Evolutionary conservation across 2,113 vertebrate genomes (phyloP).

Genomic region (Myanophis thanlyinensis): DNA sequence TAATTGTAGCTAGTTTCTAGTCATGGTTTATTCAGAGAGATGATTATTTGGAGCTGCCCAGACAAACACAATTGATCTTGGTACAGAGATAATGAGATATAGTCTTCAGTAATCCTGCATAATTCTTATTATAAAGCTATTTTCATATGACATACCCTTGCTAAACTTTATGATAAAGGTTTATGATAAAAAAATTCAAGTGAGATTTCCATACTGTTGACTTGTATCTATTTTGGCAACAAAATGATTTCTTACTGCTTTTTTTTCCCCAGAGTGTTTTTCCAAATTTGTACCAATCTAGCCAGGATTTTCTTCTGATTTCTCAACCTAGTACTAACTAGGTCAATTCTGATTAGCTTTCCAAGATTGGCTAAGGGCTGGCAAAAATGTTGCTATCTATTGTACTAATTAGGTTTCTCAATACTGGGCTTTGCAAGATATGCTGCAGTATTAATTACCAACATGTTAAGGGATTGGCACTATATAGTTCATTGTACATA

Average conservation of each 20-base stretch:
- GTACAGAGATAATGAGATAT: neutral
- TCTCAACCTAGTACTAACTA: neutral
- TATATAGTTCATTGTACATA: neutral
- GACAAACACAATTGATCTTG: neutral
- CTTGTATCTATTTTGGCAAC: neutral
- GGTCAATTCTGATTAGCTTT: neutral
- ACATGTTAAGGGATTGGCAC: neutral
- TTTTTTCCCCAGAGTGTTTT: neutral
- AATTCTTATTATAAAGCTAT: neutral
- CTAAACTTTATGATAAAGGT: neutral
- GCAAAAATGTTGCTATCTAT: neutral
- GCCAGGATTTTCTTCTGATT: neutral
- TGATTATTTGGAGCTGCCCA: neutral
- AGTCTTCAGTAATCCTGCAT: neutral
- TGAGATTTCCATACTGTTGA: neutral
- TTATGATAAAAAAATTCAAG: neutral
- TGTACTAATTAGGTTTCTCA: neutral
- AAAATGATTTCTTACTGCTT: neutral
- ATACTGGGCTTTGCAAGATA: neutral
- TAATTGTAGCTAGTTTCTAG: accelerated
- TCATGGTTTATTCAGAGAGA: neutral
- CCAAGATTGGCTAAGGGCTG: neutral
- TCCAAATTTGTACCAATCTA: neutral
- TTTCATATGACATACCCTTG: neutral
- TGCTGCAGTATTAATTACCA: neutral